phyloP scores from a whole-genome alignment of 2,797 vertebrate genomes.

The Tadarida brasiliensis region DNA sequence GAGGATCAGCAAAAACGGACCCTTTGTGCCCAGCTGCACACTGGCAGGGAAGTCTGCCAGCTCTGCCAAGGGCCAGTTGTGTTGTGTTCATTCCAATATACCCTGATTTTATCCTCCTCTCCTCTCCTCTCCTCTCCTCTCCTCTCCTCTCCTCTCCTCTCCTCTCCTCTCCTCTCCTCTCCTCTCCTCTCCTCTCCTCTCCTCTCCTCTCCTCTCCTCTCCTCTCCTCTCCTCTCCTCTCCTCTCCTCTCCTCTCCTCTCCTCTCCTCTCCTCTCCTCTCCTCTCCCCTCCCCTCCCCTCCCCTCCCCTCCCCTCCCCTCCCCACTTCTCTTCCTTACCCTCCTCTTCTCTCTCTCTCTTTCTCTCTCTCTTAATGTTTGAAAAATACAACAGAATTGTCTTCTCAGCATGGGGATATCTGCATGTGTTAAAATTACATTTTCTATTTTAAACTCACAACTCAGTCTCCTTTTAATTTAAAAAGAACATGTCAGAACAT shows the following conservation, averaged over 20 bases:
- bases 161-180: background rate
- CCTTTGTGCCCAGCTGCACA: slow-evolving; percentile 3
- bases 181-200: background rate
- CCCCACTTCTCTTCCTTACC: too few species aligned
- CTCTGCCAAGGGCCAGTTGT: background rate
- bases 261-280: background rate
- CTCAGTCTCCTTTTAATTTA: slow-evolving; percentile 74
- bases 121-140: background rate
- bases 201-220: background rate
- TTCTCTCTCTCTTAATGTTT: background rate
- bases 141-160: background rate
- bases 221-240: background rate
- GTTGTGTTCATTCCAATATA: background rate
- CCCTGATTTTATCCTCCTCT: slow-evolving; percentile 69
- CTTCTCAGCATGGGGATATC: slow-evolving; percentile 73
- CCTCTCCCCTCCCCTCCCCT: background rate
- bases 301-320: background rate
- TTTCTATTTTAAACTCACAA: slow-evolving; percentile 80
- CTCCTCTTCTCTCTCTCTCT: background rate
- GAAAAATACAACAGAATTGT: slow-evolving; percentile 77
- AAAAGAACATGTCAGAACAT: slow-evolving; percentile 67
- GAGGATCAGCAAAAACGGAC: slow-evolving; percentile 34
- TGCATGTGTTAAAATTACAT: slow-evolving; percentile 80
- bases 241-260: background rate
- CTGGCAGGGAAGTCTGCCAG: slow-evolving; percentile 17